Evolutionary conservation across 2,113 vertebrate species (phyloP).

Genomic region (Coregonus clupeaformis): DNA sequence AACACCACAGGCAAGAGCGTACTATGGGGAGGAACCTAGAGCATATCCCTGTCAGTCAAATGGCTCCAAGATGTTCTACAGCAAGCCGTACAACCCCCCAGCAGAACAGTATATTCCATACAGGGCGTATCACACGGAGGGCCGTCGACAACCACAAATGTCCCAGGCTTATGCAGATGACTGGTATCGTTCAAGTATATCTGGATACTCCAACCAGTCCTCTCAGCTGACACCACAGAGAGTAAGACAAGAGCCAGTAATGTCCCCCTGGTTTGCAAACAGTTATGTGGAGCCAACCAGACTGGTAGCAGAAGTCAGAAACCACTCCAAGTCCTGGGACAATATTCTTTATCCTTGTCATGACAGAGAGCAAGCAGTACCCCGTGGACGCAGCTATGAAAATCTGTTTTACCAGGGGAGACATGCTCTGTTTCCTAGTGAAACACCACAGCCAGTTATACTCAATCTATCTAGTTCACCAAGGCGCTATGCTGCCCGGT

Average conservation of each 20-base stretch:
- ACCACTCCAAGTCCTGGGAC: slow-evolving; percentile 95
- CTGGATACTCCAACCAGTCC: slow-evolving; percentile 73
- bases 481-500: slow-evolving; percentile 89
- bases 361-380: slow-evolving; percentile 78
- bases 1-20: slow-evolving; percentile 63
- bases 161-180: slow-evolving; percentile 79
- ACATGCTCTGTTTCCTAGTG: slow-evolving; percentile 73
- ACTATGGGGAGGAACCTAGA: slow-evolving; percentile 72
- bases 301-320: slow-evolving; percentile 81
- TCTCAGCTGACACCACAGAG: slow-evolving; percentile 72
- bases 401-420: slow-evolving; percentile 84
- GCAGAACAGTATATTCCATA: slow-evolving; percentile 76
- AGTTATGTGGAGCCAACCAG: slow-evolving; percentile 71
- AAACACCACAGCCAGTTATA: slow-evolving; percentile 83
- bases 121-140: slow-evolving; percentile 72
- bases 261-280: slow-evolving; percentile 78
- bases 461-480: slow-evolving; percentile 95
- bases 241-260: slow-evolving; percentile 63
- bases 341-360: slow-evolving; percentile 83
- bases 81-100: slow-evolving; percentile 78
- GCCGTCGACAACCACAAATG: slow-evolving; percentile 70
- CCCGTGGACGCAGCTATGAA: slow-evolving; percentile 89
- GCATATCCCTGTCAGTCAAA: slow-evolving; percentile 70
- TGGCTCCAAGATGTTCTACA: slow-evolving; percentile 73
- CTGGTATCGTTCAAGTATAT: slow-evolving; percentile 82